A percentile compares a stretch with the other conserved stretches of the same genome.
Evolutionary conservation across 1,140 invertebrate species (phyloP).

Genomic region (Aphaenogaster rudis): DNA sequence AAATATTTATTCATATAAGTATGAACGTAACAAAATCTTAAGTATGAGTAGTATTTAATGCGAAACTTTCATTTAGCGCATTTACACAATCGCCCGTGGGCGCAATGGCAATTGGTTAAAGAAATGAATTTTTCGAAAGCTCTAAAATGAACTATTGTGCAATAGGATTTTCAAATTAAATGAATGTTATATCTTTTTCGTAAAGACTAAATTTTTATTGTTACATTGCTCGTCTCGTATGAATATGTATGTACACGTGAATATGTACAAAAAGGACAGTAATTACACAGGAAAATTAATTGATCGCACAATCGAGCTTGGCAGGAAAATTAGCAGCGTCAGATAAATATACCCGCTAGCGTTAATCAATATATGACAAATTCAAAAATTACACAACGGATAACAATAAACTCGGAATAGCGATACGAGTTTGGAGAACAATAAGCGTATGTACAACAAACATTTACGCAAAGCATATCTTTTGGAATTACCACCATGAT

Average conservation of each 20-base stretch:
- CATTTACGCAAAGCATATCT: background rate
- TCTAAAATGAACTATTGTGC: constrained; percentile 36
- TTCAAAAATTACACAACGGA: background rate
- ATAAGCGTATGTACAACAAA: constrained; percentile 1
- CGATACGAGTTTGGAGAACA: background rate
- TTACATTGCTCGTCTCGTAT: constrained; percentile 4
- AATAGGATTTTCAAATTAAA: constrained; percentile 14
- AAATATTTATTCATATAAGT: background rate
- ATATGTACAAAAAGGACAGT: constrained; percentile 10
- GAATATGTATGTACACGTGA: background rate
- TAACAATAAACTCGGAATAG: background rate
- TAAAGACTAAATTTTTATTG: background rate
- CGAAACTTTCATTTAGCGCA: constrained; percentile 27
- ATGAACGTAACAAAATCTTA: constrained; percentile 9
- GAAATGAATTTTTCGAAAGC: constrained; percentile 8
- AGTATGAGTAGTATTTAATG: constrained; percentile 41
- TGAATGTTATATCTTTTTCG: constrained; percentile 1
- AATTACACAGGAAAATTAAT: constrained; percentile 28
- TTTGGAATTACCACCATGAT: background rate
- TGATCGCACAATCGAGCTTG: constrained; percentile 25
- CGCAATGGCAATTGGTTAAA: background rate
- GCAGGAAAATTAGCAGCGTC: constrained; percentile 33
- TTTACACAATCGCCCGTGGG: constrained; percentile 34
- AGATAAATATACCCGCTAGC: constrained; percentile 42
- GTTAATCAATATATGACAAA: background rate